Evolutionary conservation across 2,888 invertebrate genomes (phyloP).

Genomic region (Cantharis flavilabris): DNA sequence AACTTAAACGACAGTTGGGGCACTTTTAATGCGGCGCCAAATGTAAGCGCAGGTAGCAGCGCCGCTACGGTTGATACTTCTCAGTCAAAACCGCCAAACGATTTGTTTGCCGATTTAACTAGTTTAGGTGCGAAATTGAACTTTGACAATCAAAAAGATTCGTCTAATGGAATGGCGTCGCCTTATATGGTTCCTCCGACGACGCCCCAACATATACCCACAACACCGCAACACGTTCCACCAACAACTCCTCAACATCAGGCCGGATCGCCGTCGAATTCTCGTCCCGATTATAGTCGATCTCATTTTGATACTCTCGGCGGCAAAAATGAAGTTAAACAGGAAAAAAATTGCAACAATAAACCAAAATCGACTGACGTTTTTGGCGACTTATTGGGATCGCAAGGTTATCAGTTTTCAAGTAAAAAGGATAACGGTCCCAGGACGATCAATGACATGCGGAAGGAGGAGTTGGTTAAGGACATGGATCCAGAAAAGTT

Average conservation of each 20-base stretch:
- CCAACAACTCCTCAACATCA: slow-evolving; percentile 53
- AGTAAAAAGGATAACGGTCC: slow-evolving; percentile 77
- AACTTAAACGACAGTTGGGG: slow-evolving; percentile 50
- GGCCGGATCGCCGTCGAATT: slow-evolving; percentile 52
- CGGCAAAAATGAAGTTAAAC: slow-evolving; percentile 34
- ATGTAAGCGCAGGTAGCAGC: slow-evolving; percentile 45
- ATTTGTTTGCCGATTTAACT: slow-evolving; percentile 75
- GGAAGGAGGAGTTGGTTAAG: slow-evolving; percentile 81
- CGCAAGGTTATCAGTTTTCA: slow-evolving; percentile 84
- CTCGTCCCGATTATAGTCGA: slow-evolving; percentile 65
- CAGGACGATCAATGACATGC: slow-evolving; percentile 89
- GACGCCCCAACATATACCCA: slow-evolving; percentile 42
- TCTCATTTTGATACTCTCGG: slow-evolving; percentile 67
- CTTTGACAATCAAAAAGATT: slow-evolving; percentile 47
- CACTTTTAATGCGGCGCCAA: slow-evolving; percentile 17
- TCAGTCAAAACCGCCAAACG: slow-evolving; percentile 59
- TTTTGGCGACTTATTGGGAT: slow-evolving; percentile 89
- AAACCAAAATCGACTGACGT: slow-evolving; percentile 68
- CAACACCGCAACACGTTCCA: slow-evolving; percentile 31
- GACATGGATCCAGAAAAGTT: slow-evolving; percentile 93
- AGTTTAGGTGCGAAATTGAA: slow-evolving; percentile 51
- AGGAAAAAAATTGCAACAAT: slow-evolving; percentile 33
- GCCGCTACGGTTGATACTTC: slow-evolving; percentile 58
- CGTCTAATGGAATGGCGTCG: slow-evolving; percentile 35
- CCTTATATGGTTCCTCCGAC: slow-evolving; percentile 45